Conservation (phyloP, 2,888 invertebrate species). For the Rhamnusium bicolor region DNA sequence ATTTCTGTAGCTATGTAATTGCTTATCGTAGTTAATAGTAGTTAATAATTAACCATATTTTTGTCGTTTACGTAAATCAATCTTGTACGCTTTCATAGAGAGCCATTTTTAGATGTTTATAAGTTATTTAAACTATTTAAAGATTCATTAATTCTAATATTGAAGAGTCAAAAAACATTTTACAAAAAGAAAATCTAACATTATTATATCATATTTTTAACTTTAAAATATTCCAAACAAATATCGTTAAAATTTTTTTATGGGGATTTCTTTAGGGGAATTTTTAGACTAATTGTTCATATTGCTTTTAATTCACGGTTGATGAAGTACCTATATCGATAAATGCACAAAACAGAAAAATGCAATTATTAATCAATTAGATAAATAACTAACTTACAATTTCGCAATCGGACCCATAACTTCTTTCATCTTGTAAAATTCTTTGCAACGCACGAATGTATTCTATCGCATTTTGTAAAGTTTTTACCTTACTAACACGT, state of each 20-base stretch:
- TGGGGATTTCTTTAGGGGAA: neutral
- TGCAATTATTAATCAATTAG: neutral
- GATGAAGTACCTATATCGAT: slow-evolving; percentile 2
- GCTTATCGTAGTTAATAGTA: too few species aligned
- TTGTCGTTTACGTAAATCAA: too few species aligned
- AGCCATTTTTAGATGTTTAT: too few species aligned
- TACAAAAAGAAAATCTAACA: too few species aligned
- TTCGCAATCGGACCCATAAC: slow-evolving; percentile 39
- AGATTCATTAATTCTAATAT: too few species aligned
- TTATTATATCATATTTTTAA: neutral
- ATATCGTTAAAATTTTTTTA: neutral
- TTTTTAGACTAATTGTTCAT: neutral
- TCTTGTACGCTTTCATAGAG: too few species aligned
- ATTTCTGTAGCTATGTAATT: too few species aligned
- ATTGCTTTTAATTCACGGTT: neutral
- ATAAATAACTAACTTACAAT: slow-evolving; percentile 34
- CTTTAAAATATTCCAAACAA: neutral
- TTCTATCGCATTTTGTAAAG: slow-evolving; percentile 76
- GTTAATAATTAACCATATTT: too few species aligned
- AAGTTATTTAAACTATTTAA: too few species aligned
- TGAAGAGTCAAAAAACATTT: too few species aligned
- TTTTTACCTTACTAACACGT: slow-evolving; percentile 78
- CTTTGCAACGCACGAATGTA: slow-evolving; percentile 75
- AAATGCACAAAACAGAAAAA: slow-evolving; percentile 21
- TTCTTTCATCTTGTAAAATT: slow-evolving; percentile 62